Evolutionary conservation across 2,797 vertebrate species (phyloP), one percentile per base, ranked within the genome.

Genomic region (Rhabdophis nuchalis): DNA sequence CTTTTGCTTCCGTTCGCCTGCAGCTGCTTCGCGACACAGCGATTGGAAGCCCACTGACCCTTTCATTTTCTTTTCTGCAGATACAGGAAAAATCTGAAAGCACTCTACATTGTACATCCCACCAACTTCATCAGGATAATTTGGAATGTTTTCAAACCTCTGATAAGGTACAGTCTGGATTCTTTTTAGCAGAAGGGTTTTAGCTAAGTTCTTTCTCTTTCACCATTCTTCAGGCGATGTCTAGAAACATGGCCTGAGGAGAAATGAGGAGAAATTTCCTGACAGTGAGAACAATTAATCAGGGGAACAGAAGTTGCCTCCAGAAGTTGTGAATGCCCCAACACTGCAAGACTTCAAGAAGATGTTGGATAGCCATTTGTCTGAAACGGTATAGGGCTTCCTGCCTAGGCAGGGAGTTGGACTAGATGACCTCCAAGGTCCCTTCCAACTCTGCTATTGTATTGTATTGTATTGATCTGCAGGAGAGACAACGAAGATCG

Each of bases 31-130:
- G 1, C 91, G 72, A 53, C 90, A 23, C 52, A 0, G 0, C 82
- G 90, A 85, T 94, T 61, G 90, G 46, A 20, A 36, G 52, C 90
- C 87, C 92, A 87, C 61, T 96, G 92, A 96, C 86, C 91, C 64
- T 95, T 95, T 93, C 1, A 5, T 94, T 91, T 93, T 96, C 77
- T 93, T 93, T 92, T 90, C 85, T 7, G 53, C 92, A 99, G 98
- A 91, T 98, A 98, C 96, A 99, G 98, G 97, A 99, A 99, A 96
- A 99, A 98, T 95, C 95, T 99, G 95, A 99, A 99, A 96, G 97
- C 97, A 0, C 97, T 99, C 3, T 98, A 98, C 20, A 97, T 99
- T 0, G 98, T 99, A 56, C 98, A 99, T 94, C 98, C 98, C 1
- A 98, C 98, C 32, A 98, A 97, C 96, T 98, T 98, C 95, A 98